A percentile compares a stretch with the other conserved stretches of the same genome.
Conservation (phyloP, 2,797 vertebrate species). For the Ambastaia sidthimunki region DNA sequence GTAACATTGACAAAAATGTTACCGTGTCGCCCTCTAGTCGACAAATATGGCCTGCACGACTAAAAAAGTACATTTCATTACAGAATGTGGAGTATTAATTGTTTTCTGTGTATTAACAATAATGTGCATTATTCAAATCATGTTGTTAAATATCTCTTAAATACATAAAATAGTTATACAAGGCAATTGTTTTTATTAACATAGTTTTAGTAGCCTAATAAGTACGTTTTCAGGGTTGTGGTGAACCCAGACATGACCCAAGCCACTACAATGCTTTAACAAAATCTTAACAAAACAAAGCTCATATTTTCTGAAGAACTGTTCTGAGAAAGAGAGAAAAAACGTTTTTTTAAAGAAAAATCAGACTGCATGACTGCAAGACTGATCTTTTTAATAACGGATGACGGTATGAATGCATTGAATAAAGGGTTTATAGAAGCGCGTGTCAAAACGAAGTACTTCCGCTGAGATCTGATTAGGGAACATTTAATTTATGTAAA, state of each 20-base stretch:
- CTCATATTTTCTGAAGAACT: slow-evolving; percentile 15
- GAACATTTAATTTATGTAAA: too few relatives aligned
- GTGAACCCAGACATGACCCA: slow-evolving; percentile 34
- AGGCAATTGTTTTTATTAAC: not conserved
- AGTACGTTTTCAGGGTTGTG: slow-evolving; percentile 18
- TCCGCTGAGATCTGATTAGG: too few relatives aligned
- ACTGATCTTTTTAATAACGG: not conserved
- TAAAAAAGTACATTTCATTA: too few relatives aligned
- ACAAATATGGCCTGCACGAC: not conserved
- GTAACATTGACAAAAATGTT: not conserved
- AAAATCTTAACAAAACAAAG: slow-evolving; percentile 3
- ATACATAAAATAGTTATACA: not conserved
- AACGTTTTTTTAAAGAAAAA: not conserved
- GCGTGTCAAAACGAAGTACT: too few relatives aligned
- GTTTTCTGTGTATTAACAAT: too few relatives aligned
- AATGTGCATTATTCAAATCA: too few relatives aligned
- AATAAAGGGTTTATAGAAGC: too few relatives aligned
- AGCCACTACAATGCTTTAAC: slow-evolving; percentile 3
- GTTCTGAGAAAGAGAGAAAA: not conserved
- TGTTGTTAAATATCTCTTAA: not conserved
- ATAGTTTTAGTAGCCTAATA: not conserved
- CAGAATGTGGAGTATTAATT: too few relatives aligned
- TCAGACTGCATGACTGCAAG: not conserved
- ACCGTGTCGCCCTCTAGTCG: slow-evolving; percentile 36
- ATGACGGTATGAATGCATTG: not conserved